Evolutionary conservation across 2,888 invertebrate genomes (phyloP).

Genomic region (Allygus modestus): DNA sequence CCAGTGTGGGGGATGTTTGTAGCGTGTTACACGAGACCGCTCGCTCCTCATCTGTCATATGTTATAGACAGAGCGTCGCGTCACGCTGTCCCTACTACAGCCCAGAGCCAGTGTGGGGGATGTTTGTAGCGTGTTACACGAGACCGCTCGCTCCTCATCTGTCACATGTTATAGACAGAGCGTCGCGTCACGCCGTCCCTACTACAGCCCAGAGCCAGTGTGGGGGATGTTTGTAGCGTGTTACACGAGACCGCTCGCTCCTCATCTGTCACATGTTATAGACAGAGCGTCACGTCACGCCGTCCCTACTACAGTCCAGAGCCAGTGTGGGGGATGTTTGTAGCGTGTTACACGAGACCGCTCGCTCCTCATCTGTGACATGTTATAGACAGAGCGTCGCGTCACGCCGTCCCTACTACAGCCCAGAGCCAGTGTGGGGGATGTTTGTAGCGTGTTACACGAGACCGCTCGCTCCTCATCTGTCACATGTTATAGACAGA

Average conservation of each 20-base stretch:
- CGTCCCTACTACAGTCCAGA: too few species aligned
- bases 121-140: constrained; percentile 12
- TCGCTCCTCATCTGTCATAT: not conserved
- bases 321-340: not conserved
- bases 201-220: too few species aligned
- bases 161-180: not conserved
- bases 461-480: not conserved
- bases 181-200: not conserved
- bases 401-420: too few species aligned
- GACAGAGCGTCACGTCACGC: too few species aligned
- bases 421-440: too few species aligned
- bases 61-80: not conserved
- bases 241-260: not conserved
- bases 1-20: constrained; percentile 15
- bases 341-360: not conserved
- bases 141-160: not conserved
- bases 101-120: too few species aligned
- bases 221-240: constrained; percentile 1
- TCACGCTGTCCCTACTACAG: not conserved
- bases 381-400: not conserved
- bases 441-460: not conserved
- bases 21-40: constrained; percentile 8
- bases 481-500: too few species aligned
- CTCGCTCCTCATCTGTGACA: constrained; percentile 1
- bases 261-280: too few species aligned